Percentiles rank a stretch among this genome's conserved stretches.
phyloP scores from a whole-genome alignment of 2,797 vertebrate species.

The Serranus cabrilla region DNA sequence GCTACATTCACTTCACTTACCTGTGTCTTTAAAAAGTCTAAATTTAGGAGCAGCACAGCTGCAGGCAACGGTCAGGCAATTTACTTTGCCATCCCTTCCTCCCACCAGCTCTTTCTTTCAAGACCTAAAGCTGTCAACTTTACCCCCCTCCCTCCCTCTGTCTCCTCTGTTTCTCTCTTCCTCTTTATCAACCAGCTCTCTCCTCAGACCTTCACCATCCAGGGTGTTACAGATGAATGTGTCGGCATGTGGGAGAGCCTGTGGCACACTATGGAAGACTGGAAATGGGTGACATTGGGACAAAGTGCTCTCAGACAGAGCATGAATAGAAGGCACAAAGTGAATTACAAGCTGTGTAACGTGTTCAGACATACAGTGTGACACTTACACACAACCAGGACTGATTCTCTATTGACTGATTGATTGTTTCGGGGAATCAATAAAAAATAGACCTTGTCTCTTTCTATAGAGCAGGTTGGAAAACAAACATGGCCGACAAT shows the following conservation, averaged over 20 bases:
- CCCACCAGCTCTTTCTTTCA: constrained; percentile 41
- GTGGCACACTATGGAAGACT: constrained; percentile 41
- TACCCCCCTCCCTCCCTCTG: constrained; percentile 14
- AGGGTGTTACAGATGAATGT: constrained; percentile 57
- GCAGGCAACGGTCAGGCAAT: constrained; percentile 46
- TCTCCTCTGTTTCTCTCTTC: constrained; percentile 32
- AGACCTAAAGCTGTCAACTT: constrained; percentile 61
- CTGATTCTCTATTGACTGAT: not conserved
- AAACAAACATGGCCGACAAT: constrained; percentile 7
- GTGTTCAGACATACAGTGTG: not conserved
- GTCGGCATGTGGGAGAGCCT: constrained; percentile 51
- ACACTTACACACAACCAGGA: not conserved
- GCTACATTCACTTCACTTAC: constrained; percentile 24
- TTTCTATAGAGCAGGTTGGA: not conserved
- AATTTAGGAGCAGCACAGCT: constrained; percentile 59
- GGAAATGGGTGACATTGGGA: constrained; percentile 55
- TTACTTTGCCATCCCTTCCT: constrained; percentile 49
- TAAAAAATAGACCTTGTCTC: not conserved
- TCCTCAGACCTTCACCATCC: constrained; percentile 51
- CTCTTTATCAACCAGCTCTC: constrained; percentile 49
- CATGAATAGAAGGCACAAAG: constrained; percentile 22
- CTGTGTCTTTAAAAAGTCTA: constrained; percentile 50
- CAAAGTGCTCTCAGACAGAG: constrained; percentile 37
- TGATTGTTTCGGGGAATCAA: not conserved
- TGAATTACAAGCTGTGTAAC: constrained; percentile 38